Evolutionary conservation across 2,113 vertebrate genomes (phyloP).

Genomic region (Cavia aperea): DNA sequence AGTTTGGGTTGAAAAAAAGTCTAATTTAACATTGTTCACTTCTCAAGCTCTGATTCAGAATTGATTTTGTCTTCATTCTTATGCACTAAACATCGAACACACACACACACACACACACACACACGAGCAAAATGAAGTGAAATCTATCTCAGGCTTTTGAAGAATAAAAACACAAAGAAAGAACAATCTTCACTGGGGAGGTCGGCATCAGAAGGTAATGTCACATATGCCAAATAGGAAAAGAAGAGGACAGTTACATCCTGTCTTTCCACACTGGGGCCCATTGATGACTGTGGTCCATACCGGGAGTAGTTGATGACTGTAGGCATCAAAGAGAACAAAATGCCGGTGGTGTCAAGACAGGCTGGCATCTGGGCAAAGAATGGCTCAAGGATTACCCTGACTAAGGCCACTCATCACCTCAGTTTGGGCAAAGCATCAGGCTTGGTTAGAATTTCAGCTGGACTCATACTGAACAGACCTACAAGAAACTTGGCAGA

Average conservation of each 20-base stretch:
- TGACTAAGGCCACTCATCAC: not conserved
- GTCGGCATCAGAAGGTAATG: not conserved
- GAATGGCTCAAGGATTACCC: not conserved
- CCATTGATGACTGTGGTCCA: not conserved
- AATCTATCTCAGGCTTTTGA: constrained; percentile 18
- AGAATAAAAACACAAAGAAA: constrained; percentile 34
- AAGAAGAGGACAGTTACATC: not conserved
- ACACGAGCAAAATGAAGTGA: not conserved
- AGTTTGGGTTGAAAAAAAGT: constrained; percentile 17
- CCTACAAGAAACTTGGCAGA: not conserved
- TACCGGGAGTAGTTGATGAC: not conserved
- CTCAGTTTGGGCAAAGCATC: not conserved
- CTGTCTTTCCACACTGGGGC: not conserved
- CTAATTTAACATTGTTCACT: not conserved
- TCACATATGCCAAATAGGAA: not conserved
- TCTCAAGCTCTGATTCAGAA: not conserved
- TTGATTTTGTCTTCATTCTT: constrained; percentile 23
- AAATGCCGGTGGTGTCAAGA: not conserved
- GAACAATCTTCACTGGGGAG: constrained; percentile 2
- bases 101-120: not conserved
- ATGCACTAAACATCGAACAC: not conserved
- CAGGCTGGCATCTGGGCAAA: not conserved
- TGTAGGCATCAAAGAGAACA: not conserved
- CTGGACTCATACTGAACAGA: not conserved
- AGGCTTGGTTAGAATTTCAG: not conserved